Evolutionary conservation across 2,113 vertebrate species (phyloP).

Genomic region (Murina feae): DNA sequence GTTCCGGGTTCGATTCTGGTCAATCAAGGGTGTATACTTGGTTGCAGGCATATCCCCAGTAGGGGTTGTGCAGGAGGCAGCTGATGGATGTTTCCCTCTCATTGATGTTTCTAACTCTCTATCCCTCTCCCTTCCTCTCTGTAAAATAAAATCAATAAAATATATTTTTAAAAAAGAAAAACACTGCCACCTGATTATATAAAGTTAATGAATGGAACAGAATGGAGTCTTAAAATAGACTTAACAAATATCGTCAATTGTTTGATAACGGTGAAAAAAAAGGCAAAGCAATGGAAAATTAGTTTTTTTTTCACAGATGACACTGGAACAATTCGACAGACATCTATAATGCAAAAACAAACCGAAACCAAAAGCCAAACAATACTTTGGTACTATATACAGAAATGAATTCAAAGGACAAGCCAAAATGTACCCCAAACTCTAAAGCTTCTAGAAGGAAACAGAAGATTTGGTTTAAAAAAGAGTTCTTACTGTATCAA

Average conservation of each 20-base stretch:
- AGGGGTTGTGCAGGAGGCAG: no score
- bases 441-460: neutral
- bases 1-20: no score
- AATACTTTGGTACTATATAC: neutral
- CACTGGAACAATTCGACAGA: neutral
- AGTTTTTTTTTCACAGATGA: neutral
- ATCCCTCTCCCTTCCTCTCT: no score
- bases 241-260: neutral
- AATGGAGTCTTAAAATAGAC: neutral
- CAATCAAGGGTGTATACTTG: no score
- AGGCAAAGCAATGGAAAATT: neutral
- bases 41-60: no score
- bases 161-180: neutral
- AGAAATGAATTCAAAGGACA: neutral
- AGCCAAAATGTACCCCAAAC: neutral
- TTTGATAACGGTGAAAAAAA: neutral
- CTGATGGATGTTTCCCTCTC: no score
- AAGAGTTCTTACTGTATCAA: neutral
- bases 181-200: neutral
- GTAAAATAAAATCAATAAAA: slow-evolving; percentile 17
- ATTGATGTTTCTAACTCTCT: no score
- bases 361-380: neutral
- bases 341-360: neutral
- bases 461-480: neutral
- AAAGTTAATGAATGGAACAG: neutral